Evolutionary conservation across 2,113 vertebrate species (phyloP).

Genomic region (Oxygymnocypris stewartii): DNA sequence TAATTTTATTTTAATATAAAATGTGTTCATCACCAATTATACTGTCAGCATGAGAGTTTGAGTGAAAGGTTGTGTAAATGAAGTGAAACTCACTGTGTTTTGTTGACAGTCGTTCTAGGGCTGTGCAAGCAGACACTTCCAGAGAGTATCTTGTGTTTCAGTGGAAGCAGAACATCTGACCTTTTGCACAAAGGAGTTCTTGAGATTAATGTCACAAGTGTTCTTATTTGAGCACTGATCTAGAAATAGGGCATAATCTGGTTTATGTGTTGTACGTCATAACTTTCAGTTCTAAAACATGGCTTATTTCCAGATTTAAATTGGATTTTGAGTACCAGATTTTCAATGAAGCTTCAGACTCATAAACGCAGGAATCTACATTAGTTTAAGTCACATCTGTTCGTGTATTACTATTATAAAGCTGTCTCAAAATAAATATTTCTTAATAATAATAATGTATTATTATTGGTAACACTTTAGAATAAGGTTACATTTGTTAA

Average conservation of each 20-base stretch:
- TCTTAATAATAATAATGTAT: too few relatives aligned
- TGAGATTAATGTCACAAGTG: background rate
- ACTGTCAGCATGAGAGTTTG: background rate
- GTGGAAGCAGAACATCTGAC: background rate
- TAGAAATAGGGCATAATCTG: background rate
- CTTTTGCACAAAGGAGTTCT: background rate
- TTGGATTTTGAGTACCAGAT: background rate
- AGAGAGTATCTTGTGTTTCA: background rate
- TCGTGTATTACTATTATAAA: background rate
- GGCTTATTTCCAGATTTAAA: background rate
- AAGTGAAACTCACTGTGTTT: background rate
- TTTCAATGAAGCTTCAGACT: background rate
- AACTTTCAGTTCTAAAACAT: background rate
- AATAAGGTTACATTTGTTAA: too few relatives aligned
- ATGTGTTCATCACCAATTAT: background rate
- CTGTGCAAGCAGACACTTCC: background rate
- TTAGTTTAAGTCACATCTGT: background rate
- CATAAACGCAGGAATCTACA: background rate
- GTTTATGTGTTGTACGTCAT: background rate
- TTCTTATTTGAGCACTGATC: constrained; percentile 10
- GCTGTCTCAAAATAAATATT: background rate
- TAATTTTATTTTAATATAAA: background rate
- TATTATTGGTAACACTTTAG: background rate
- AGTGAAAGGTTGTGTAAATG: background rate
- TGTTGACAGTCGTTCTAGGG: background rate